Base-by-base conservation (phyloP, 2,113 vertebrate species). In the Pseudopodoces humilis region DNA sequence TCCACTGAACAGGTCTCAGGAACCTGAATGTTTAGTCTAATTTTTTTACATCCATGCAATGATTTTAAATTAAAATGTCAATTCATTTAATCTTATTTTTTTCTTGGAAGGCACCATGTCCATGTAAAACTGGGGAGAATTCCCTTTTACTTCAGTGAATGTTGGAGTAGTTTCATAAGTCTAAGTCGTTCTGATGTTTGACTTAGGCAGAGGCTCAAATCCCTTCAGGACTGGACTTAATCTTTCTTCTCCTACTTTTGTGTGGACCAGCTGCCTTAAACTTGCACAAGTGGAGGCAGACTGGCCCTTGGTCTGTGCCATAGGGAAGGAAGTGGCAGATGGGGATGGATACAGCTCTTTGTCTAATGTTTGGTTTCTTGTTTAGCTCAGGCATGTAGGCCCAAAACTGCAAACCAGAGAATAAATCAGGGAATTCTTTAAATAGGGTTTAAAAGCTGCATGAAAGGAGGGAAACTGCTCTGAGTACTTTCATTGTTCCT, bases 401-500 rank as follows among this genome's bases (percentile, higher is more conserved):
- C 28, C 41, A 19, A 86, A 92, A n/a, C 47, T 79, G 39, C 47
- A 91, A 79, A 69, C 53, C 27, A 60, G 47, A 25, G 31, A 70
- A 53, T 53, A 93, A 96, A 94, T 84, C 81, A 91, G 47, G 15
- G 44, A 63, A 56, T 93, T 88, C 31, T 84, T 80, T 81, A 37
- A 72, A 41, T 64, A 28, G 20, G 18, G 13, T 84, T 65, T 55
- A 84, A 93, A 92, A 71, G 28, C 52, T 68, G 10, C 46, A 23
- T 83, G 68, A 88, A 83, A 88, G 8, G 39, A 82, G 35, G 37
- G 47, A 62, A 83, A 46, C 46, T 22, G 53, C 59, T 83, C 75
- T 58, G 62, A 82, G 58, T 74, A 25, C 59, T 88, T 90, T 25
- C 13, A 2, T 94, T 86, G 78, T 92, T 93, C 90, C 41, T 78